Evolutionary conservation across 1,140 invertebrate species (phyloP).

Genomic region (Trichomalopsis sarcophagae): DNA sequence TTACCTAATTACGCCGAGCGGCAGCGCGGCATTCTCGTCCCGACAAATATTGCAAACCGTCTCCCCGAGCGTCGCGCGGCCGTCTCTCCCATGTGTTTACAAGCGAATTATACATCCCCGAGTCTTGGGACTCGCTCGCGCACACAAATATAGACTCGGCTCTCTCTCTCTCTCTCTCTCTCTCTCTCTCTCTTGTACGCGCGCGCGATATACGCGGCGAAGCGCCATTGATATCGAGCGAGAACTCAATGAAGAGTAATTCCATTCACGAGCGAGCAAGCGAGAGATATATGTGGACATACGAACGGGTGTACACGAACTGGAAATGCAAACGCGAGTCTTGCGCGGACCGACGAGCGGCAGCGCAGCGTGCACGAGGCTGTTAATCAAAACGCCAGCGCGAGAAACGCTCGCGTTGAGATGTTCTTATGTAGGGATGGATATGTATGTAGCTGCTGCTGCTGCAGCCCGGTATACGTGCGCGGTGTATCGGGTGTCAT

Average conservation of each 20-base stretch:
- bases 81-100: not conserved
- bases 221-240: not conserved
- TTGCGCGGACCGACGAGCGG: not conserved
- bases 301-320: not conserved
- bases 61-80: not conserved
- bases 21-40: not conserved
- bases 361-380: not conserved
- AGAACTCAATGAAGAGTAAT: conserved; percentile 10
- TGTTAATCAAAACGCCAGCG: conserved; percentile 16
- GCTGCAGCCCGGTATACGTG: not conserved
- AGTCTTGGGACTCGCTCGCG: too few species aligned
- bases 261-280: not conserved
- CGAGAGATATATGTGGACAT: not conserved
- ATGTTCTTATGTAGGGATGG: conserved; percentile 21
- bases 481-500: conserved; percentile 20
- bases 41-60: conserved; percentile 7
- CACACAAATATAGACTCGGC: too few species aligned
- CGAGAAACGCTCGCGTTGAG: not conserved
- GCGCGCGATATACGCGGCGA: not conserved
- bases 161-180: too few species aligned
- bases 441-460: not conserved
- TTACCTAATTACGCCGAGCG: conserved; percentile 12
- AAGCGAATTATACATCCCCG: conserved; percentile 6
- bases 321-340: not conserved
- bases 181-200: too few species aligned